A percentile compares a stretch with the other conserved stretches of the same genome.
These are phyloP conservation scores for Rhipidura dahli DNA, from an alignment of 2,113 vertebrate species.

Conservation along the genomic window DNA sequence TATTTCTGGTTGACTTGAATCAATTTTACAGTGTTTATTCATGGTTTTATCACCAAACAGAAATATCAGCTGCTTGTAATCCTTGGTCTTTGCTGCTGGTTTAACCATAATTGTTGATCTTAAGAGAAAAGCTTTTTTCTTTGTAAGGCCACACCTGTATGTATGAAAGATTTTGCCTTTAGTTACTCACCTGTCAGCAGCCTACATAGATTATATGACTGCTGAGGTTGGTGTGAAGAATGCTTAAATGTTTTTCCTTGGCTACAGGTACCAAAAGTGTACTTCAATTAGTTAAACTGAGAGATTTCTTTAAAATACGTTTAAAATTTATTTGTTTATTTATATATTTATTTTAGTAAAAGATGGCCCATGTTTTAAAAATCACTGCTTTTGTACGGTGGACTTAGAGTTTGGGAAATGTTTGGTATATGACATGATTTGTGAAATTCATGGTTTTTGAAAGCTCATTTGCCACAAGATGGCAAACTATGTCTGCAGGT, in stretches of 20 bases:
- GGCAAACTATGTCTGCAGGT: conserved; percentile 68
- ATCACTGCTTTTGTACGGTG: accelerated
- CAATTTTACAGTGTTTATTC: neutral
- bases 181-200: neutral
- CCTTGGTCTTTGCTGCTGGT: neutral
- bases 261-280: neutral
- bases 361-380: neutral
- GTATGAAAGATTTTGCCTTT: neutral
- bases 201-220: neutral
- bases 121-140: neutral
- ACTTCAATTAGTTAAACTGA: neutral
- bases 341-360: neutral
- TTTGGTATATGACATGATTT: neutral
- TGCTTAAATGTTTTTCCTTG: neutral
- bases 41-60: neutral
- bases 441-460: neutral
- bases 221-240: neutral
- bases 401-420: neutral
- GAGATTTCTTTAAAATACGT: neutral
- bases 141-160: neutral
- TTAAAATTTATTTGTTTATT: neutral
- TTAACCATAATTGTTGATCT: neutral
- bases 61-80: neutral
- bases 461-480: conserved; percentile 66
- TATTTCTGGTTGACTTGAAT: neutral